Conservation (phyloP, 2,888 invertebrate species). For the Harpagoxenus sublaevis region DNA sequence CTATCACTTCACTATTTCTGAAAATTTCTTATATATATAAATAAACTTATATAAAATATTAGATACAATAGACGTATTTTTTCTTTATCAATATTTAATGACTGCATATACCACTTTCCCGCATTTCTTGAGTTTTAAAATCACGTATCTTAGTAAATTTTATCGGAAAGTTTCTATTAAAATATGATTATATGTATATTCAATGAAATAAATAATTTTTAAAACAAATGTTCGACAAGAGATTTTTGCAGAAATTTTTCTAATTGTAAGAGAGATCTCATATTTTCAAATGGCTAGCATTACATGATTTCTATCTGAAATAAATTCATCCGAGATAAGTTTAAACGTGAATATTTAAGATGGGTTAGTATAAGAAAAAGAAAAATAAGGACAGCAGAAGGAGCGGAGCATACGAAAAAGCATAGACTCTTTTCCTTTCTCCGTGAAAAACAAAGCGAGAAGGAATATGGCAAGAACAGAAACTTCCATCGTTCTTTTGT, state of each 20-base stretch:
- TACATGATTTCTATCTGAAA: not conserved
- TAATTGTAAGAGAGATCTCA: not conserved
- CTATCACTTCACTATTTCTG: not conserved
- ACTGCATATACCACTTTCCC: not conserved
- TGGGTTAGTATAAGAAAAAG: not conserved
- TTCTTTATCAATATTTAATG: not conserved
- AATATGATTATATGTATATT: not conserved
- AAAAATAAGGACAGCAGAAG: conserved; percentile 1
- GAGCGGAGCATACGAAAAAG: conserved; percentile 1
- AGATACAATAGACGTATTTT: not conserved
- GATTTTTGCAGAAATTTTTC: not conserved
- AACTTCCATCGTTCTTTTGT: conserved; percentile 27
- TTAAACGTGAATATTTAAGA: not conserved
- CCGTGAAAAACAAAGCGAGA: not conserved
- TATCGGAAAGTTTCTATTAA: not conserved
- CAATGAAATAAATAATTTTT: not conserved
- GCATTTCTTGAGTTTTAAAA: not conserved
- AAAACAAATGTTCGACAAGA: not conserved
- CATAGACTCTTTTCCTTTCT: conserved; percentile 2
- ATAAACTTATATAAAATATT: not conserved
- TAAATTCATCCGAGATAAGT: not conserved
- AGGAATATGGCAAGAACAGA: conserved; percentile 29
- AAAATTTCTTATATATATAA: not conserved
- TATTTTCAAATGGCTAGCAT: not conserved
- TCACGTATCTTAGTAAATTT: not conserved